Evolutionary conservation across 2,113 vertebrate species (phyloP).

Genomic region (Apteryx owenii): DNA sequence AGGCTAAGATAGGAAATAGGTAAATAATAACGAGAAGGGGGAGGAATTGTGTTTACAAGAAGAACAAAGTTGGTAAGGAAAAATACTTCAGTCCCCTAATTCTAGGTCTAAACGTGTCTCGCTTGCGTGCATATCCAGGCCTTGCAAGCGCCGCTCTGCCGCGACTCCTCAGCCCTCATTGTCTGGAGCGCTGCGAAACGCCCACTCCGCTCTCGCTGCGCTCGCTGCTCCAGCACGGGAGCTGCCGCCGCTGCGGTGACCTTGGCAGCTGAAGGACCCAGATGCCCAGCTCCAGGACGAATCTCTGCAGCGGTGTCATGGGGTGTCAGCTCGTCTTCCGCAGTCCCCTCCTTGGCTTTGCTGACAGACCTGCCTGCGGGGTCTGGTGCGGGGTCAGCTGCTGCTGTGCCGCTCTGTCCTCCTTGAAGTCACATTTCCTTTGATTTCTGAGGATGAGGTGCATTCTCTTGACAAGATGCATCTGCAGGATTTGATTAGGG

Average conservation of each 20-base stretch:
- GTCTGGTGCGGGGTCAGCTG: constrained; percentile 63
- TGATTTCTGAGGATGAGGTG: constrained; percentile 64
- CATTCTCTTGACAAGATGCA: constrained; percentile 68
- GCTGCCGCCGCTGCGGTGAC: not conserved
- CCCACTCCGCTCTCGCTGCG: not conserved
- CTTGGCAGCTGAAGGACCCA: constrained; percentile 68
- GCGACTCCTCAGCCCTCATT: not conserved
- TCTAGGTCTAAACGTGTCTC: not conserved
- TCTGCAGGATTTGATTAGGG: constrained; percentile 61
- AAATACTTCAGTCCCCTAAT: not conserved
- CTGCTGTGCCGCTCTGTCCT: constrained; percentile 46
- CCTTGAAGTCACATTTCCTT: constrained; percentile 60
- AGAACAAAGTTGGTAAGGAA: not conserved
- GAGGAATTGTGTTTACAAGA: not conserved
- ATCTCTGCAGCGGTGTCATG: constrained; percentile 53
- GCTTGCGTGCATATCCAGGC: not conserved
- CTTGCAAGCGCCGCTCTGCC: not conserved
- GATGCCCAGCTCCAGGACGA: constrained; percentile 67
- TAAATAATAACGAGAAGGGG: not conserved
- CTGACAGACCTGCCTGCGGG: constrained; percentile 72
- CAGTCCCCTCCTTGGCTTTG: not conserved
- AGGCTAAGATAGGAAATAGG: not conserved
- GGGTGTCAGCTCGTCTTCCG: constrained; percentile 51
- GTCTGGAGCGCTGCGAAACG: not conserved
- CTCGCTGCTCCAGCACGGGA: not conserved